Percentiles rank a stretch among this genome's conserved stretches.
phyloP scores from a whole-genome alignment of 2,797 vertebrate genomes.

The Acridotheres tristis region DNA sequence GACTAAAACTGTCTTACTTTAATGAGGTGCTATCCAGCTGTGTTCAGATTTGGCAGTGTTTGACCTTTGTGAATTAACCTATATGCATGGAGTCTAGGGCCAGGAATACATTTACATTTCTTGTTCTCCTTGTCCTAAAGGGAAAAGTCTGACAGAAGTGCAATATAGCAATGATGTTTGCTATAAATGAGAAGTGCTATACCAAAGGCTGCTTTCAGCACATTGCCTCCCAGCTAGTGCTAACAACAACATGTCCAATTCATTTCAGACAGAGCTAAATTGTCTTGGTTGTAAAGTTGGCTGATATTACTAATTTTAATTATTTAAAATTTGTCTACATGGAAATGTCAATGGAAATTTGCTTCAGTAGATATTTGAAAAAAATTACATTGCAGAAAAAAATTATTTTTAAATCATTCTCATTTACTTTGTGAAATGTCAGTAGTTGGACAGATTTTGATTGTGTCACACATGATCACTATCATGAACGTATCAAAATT shows the following conservation, averaged over 20 bases:
- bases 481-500: background rate
- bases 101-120: background rate
- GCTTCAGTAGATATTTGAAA: background rate
- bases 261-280: background rate
- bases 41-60: background rate
- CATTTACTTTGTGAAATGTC: background rate
- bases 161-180: background rate
- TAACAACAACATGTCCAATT: background rate
- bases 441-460: background rate
- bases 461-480: background rate
- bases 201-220: background rate
- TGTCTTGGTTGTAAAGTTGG: background rate
- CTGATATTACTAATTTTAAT: background rate
- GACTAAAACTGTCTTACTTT: background rate
- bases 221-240: background rate
- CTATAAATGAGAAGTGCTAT: background rate
- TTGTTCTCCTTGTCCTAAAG: background rate
- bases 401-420: background rate
- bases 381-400: background rate
- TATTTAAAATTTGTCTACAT: background rate
- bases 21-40: background rate
- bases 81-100: background rate
- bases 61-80: background rate
- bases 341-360: background rate
- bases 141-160: background rate